Evolutionary conservation across 2,113 vertebrate genomes (phyloP).

Genomic region (Aphyosemion australe): DNA sequence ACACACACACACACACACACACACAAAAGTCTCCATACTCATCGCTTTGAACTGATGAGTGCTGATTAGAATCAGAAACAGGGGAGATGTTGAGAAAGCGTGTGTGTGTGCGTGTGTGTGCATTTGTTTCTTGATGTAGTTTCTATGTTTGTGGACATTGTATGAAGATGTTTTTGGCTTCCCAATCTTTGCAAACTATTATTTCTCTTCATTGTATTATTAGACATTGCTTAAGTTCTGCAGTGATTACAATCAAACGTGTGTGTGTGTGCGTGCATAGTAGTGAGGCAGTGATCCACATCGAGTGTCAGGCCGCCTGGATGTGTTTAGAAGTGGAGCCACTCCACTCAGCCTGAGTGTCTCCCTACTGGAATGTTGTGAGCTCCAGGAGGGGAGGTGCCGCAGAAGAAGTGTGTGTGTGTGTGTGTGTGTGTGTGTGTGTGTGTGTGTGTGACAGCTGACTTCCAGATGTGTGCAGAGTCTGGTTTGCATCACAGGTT

Average conservation of each 20-base stretch:
- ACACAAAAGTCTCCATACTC: slow-evolving; percentile 56
- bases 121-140: background rate
- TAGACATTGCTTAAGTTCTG: slow-evolving; percentile 43
- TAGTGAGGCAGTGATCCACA: slow-evolving; percentile 44
- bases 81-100: slow-evolving; percentile 48
- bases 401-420: slow-evolving; percentile 47
- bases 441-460: slow-evolving; percentile 74
- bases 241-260: slow-evolving; percentile 43
- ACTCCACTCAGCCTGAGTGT: slow-evolving; percentile 76
- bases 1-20: slow-evolving; percentile 40
- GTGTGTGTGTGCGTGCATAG: slow-evolving; percentile 1
- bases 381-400: slow-evolving; percentile 70
- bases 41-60: slow-evolving; percentile 76
- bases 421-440: slow-evolving; percentile 44
- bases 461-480: slow-evolving; percentile 80
- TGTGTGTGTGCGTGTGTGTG: background rate
- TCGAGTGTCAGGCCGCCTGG: slow-evolving; percentile 70
- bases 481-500: slow-evolving; percentile 77
- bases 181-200: slow-evolving; percentile 32
- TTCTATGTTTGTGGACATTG: slow-evolving; percentile 13
- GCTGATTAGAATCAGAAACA: slow-evolving; percentile 76
- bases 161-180: slow-evolving; percentile 14
- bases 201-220: slow-evolving; percentile 36
- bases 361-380: slow-evolving; percentile 78
- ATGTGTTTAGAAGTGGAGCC: slow-evolving; percentile 78